Evolutionary conservation across 2,888 invertebrate species (phyloP).

Genomic region (Notodonta ziczac): DNA sequence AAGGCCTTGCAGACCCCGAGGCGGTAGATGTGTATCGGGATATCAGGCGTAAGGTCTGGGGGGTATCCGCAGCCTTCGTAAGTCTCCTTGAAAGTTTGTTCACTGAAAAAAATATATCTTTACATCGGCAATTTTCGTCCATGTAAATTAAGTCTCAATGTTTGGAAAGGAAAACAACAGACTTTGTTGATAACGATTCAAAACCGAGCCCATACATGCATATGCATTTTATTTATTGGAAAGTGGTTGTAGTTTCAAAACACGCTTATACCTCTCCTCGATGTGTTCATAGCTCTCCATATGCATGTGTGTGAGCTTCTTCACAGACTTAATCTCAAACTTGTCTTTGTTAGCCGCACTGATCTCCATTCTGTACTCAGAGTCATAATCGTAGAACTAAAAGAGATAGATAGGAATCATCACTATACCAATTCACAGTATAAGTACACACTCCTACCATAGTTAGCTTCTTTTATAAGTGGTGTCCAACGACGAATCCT

Average conservation of each 20-base stretch:
- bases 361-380: conserved; percentile 38
- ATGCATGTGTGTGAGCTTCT: conserved; percentile 30
- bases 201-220: too few relatives aligned
- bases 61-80: conserved; percentile 91
- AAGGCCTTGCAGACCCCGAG: conserved; percentile 90
- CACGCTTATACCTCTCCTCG: conserved; percentile 36
- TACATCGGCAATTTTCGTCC: too few relatives aligned
- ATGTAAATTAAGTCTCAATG: too few relatives aligned
- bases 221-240: too few relatives aligned
- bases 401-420: background rate
- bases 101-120: conserved; percentile 25
- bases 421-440: too few relatives aligned
- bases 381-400: conserved; percentile 38
- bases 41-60: conserved; percentile 79
- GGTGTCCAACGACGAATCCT: too few relatives aligned
- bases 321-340: conserved; percentile 48
- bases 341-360: conserved; percentile 37
- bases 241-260: too few relatives aligned
- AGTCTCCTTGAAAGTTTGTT: conserved; percentile 81
- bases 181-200: too few relatives aligned
- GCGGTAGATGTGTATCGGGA: conserved; percentile 86
- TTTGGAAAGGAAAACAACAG: too few relatives aligned
- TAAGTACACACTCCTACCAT: too few relatives aligned
- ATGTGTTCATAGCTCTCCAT: conserved; percentile 15
- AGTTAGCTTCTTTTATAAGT: too few relatives aligned